Percentiles rank a stretch among this genome's conserved stretches.
These are phyloP conservation scores for Epinephelus fuscoguttatus DNA, from an alignment of 2,113 vertebrate species.

Conservation along the genomic window DNA sequence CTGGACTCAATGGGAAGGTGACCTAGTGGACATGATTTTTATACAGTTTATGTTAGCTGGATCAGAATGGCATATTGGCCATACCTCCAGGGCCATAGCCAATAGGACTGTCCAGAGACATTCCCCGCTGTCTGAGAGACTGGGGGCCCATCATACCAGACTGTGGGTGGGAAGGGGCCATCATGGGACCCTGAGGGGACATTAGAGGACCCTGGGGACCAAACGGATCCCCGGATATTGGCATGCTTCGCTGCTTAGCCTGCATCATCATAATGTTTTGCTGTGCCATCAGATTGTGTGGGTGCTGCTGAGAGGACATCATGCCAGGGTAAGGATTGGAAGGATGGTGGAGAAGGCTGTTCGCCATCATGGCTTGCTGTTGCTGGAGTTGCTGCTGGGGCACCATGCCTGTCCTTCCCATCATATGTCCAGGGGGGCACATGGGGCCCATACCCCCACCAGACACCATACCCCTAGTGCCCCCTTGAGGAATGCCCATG, in stretches of 20 bases:
- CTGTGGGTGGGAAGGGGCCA: conserved; percentile 91
- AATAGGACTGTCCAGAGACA: conserved; percentile 94
- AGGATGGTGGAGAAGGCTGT: conserved; percentile 85
- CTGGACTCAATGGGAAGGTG: conserved; percentile 66
- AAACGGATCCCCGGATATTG: conserved; percentile 91
- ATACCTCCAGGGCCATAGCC: conserved; percentile 92
- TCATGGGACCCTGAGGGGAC: conserved; percentile 93
- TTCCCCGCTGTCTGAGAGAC: conserved; percentile 93
- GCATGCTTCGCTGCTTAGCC: conserved; percentile 92
- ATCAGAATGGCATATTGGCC: conserved; percentile 94
- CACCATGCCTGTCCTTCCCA: conserved; percentile 94
- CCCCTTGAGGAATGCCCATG: conserved; percentile 84
- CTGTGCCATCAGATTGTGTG: conserved; percentile 91
- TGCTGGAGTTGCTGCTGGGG: conserved; percentile 83
- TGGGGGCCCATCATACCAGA: conserved; percentile 94
- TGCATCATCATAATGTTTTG: conserved; percentile 99
- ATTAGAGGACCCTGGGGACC: conserved; percentile 91
- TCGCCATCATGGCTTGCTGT: conserved; percentile 90
- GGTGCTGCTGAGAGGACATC: conserved; percentile 91
- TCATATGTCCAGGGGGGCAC: conserved; percentile 93
- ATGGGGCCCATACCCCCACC: conserved; percentile 88
- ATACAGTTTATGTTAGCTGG: conserved; percentile 57
- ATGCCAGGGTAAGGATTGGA: conserved; percentile 88
- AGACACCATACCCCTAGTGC: conserved; percentile 84
- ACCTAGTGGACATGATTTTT: conserved; percentile 46